A percentile compares a stretch with the other conserved stretches of the same genome.
phyloP scores from a whole-genome alignment of 37 sponge, comb jelly and placozoan genomes.

The Crambe crambe region DNA sequence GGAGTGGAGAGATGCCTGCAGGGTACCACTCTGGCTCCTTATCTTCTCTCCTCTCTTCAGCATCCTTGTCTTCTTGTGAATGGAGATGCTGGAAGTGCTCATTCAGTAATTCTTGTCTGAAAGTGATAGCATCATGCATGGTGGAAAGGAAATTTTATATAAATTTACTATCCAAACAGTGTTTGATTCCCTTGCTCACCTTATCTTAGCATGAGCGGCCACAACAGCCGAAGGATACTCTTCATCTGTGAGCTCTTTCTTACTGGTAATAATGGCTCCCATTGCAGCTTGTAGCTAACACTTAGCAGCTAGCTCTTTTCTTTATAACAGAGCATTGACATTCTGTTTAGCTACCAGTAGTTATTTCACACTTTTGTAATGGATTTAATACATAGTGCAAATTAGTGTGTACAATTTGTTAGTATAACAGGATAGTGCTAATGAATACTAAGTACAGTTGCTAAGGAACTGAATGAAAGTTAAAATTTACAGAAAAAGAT shows the following conservation, averaged over 20 bases:
- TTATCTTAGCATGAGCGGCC: conserved; percentile 1
- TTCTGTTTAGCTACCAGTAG: too few relatives aligned
- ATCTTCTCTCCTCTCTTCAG: neutral
- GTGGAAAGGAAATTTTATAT: neutral
- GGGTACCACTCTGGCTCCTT: conserved; percentile 7
- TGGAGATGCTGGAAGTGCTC: neutral
- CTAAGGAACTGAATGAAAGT: neutral
- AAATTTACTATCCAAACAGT: neutral
- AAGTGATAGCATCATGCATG: neutral
- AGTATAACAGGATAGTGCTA: too few relatives aligned
- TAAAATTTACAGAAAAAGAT: neutral
- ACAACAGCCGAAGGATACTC: neutral
- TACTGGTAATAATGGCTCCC: neutral
- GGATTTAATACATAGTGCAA: too few relatives aligned
- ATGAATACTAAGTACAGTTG: too few relatives aligned
- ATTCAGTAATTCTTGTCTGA: neutral
- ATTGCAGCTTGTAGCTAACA: neutral
- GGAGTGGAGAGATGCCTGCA: conserved; percentile 4
- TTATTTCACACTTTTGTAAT: too few relatives aligned
- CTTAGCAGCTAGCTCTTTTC: too few relatives aligned
- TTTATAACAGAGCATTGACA: too few relatives aligned
- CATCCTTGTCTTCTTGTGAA: neutral
- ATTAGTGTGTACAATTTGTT: too few relatives aligned
- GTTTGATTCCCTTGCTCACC: too few relatives aligned
- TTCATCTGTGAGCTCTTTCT: neutral